A percentile compares a stretch with the other conserved stretches of the same genome.
Conservation (phyloP, 64 coral and sea anemone species). For the Pocillopora verrucosa region DNA sequence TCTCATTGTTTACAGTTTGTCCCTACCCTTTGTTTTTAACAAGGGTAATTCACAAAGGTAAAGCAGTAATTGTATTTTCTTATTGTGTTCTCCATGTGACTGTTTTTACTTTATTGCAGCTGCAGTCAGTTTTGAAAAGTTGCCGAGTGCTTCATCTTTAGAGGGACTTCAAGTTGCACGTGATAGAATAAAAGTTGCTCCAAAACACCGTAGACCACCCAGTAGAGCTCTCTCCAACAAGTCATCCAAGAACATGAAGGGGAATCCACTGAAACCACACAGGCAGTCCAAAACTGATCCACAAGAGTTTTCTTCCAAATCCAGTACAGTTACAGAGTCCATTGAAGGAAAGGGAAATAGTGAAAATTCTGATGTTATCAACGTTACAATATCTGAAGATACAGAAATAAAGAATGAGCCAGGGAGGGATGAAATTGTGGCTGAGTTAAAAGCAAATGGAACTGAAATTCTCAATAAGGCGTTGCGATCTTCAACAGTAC, state of each 20-base stretch:
- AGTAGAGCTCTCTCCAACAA: constrained; percentile 22
- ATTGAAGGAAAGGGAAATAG: neutral
- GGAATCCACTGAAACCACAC: constrained; percentile 34
- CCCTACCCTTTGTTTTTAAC: too few species aligned
- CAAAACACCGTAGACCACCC: constrained; percentile 81
- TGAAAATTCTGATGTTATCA: constrained; percentile 31
- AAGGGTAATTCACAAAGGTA: too few species aligned
- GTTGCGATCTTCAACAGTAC: neutral
- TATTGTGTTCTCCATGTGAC: too few species aligned
- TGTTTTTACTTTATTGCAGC: constrained; percentile 37
- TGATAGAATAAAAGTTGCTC: constrained; percentile 86
- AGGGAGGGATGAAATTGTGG: constrained; percentile 2
- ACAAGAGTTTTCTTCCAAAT: constrained; percentile 1
- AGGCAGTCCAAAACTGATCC: constrained; percentile 50
- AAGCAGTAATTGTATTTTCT: too few species aligned
- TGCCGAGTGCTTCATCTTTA: constrained; percentile 47
- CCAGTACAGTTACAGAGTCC: neutral
- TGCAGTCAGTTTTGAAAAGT: constrained; percentile 82
- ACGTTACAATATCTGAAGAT: constrained; percentile 25
- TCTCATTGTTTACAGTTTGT: too few species aligned
- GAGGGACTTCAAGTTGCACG: constrained; percentile 74
- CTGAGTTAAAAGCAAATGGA: constrained; percentile 40
- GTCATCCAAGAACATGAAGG: constrained; percentile 22
- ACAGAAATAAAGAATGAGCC: constrained; percentile 1
- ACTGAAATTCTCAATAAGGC: neutral